Conservation (phyloP, 2,888 invertebrate species). For the Branchellion lobata region DNA sequence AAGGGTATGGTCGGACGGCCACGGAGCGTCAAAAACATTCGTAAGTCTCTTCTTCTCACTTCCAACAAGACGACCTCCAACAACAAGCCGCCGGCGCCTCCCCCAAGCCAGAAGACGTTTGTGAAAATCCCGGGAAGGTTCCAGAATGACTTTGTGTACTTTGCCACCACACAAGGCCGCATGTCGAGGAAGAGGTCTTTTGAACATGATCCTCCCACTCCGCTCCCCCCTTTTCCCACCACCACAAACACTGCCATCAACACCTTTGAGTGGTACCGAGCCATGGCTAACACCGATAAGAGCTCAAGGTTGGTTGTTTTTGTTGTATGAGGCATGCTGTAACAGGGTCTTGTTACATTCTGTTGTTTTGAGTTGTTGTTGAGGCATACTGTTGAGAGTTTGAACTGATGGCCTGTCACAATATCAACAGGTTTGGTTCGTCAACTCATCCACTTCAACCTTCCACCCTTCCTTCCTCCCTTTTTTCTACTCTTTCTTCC, state of each 20-base stretch:
- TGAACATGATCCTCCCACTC: neutral
- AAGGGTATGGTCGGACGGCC: constrained; percentile 31
- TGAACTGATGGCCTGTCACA: too few species aligned
- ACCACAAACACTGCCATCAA: constrained; percentile 44
- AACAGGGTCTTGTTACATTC: too few species aligned
- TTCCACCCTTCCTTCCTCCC: too few species aligned
- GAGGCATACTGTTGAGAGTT: too few species aligned
- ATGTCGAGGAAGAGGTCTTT: constrained; percentile 24
- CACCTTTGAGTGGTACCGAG: constrained; percentile 53
- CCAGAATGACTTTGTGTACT: constrained; percentile 62
- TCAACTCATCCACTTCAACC: too few species aligned
- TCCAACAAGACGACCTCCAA: neutral
- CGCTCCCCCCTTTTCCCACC: neutral
- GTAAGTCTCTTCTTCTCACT: constrained; percentile 6
- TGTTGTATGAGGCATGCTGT: too few species aligned
- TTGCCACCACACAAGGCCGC: constrained; percentile 55
- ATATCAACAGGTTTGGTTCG: too few species aligned
- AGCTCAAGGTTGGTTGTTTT: constrained; percentile 10
- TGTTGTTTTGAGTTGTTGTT: too few species aligned
- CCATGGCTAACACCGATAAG: constrained; percentile 53
- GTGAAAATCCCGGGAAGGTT: constrained; percentile 61
- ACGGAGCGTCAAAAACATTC: neutral
- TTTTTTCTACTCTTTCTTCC: too few species aligned
- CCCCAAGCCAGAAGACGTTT: constrained; percentile 50
- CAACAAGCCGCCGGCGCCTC: constrained; percentile 19